A percentile compares a stretch with the other conserved stretches of the same genome.
Evolutionary conservation across 1,140 invertebrate genomes (phyloP).

Genomic region (Pogonognathellus flavescens): DNA sequence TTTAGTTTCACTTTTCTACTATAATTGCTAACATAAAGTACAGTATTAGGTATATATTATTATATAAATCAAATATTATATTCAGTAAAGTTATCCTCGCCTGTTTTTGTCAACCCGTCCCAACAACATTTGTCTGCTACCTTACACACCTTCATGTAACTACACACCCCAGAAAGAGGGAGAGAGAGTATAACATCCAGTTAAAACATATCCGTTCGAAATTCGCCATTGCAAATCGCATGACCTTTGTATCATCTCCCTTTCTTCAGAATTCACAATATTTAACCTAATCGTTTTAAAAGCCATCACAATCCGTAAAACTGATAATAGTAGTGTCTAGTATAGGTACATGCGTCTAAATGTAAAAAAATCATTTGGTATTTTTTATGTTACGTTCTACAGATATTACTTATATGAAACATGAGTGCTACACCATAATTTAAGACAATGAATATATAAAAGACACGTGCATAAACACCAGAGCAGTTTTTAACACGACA

Average conservation of each 20-base stretch:
- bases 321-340: background rate
- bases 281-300: background rate
- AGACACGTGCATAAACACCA: background rate
- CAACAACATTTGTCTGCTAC: too few relatives aligned
- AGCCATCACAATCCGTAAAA: conserved; percentile 46
- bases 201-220: too few relatives aligned
- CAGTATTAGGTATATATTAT: background rate
- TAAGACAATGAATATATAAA: conserved; percentile 24
- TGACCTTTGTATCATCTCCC: background rate
- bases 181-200: too few relatives aligned
- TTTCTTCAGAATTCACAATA: background rate
- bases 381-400: conserved; percentile 7
- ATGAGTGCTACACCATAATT: background rate
- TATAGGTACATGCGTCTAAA: conserved; percentile 39
- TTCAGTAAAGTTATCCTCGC: too few relatives aligned
- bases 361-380: conserved; percentile 43
- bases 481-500: conserved; percentile 5
- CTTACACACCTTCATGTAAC: too few relatives aligned
- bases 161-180: too few relatives aligned
- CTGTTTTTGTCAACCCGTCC: too few relatives aligned
- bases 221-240: too few relatives aligned
- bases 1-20: background rate
- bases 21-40: background rate
- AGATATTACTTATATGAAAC: background rate
- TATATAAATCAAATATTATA: too few relatives aligned